These are phyloP conservation scores for Coryphaenoides rupestris DNA, from an alignment of 2,113 vertebrate genomes.

Conservation along the genomic window DNA sequence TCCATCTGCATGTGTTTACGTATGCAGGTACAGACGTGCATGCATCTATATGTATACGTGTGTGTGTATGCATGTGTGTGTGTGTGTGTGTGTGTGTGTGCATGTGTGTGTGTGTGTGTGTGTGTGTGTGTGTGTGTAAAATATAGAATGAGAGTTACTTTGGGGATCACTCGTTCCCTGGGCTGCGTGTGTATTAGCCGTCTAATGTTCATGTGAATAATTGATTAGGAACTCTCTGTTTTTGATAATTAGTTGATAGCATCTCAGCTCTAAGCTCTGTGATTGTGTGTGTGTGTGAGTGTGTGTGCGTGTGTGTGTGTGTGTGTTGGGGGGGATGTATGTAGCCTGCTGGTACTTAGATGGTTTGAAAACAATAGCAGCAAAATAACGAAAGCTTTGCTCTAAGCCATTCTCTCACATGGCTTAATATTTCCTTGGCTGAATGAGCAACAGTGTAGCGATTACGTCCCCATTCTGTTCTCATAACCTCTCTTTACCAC, in stretches of 20 bases:
- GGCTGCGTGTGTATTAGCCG: conserved; percentile 80
- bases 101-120: conserved; percentile 21
- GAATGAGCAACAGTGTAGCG: conserved; percentile 29
- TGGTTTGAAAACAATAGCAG: conserved; percentile 53
- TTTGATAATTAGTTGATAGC: conserved; percentile 91
- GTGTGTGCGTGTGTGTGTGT: conserved; percentile 13
- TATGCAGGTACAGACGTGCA: conserved; percentile 2
- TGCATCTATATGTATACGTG: conserved; percentile 11
- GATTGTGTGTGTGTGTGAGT: conserved; percentile 55
- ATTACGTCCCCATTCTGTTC: conserved; percentile 41
- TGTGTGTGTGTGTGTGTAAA: conserved; percentile 20
- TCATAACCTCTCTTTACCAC: conserved; percentile 24
- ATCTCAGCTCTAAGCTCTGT: conserved; percentile 78
- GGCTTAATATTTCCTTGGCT: conserved; percentile 48
- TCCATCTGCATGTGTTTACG: conserved; percentile 25
- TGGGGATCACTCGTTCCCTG: conserved; percentile 78
- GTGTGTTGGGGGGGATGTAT: conserved; percentile 8
- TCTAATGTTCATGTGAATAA: conserved; percentile 95
- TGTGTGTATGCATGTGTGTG: conserved; percentile 31
- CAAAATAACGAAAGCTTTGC: conserved; percentile 24
- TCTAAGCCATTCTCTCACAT: conserved; percentile 41
- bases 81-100: conserved; percentile 19
- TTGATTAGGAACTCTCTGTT: conserved; percentile 85
- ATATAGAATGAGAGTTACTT: conserved; percentile 68
- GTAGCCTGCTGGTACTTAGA: conserved; percentile 28